A percentile compares a stretch with the other conserved stretches of the same genome.
Evolutionary conservation across 2,797 vertebrate genomes (phyloP).

Genomic region (Podarcis lilfordi): DNA sequence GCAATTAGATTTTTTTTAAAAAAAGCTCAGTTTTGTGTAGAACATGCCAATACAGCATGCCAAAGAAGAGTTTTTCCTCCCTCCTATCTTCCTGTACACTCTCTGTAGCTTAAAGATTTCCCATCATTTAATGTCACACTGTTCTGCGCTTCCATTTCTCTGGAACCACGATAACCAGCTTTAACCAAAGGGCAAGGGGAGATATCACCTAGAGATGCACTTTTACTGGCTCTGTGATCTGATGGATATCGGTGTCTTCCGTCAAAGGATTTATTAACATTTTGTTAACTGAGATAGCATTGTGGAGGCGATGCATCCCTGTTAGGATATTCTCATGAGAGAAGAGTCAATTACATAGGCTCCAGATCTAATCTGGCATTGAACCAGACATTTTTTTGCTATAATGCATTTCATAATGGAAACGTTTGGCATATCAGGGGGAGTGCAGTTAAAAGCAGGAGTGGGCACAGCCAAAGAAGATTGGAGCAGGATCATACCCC

Average conservation of each 20-base stretch:
- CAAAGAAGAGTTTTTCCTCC: neutral
- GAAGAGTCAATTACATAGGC: neutral
- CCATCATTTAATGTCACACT: constrained; percentile 25
- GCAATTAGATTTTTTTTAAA: neutral
- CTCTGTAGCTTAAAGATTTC: neutral
- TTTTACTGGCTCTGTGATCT: constrained; percentile 14
- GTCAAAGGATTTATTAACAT: neutral
- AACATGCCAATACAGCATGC: neutral
- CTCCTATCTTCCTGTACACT: neutral
- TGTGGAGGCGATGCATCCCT: neutral
- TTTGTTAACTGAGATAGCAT: neutral
- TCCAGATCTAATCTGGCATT: neutral
- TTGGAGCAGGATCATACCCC: neutral
- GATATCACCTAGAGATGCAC: neutral
- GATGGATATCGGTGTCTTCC: neutral
- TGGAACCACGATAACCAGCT: constrained; percentile 14
- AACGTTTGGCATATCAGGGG: neutral
- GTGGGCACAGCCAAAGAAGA: neutral
- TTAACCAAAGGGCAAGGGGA: constrained; percentile 9
- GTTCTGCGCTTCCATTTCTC: neutral
- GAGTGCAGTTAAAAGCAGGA: neutral
- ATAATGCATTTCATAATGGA: neutral
- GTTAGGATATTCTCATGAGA: neutral
- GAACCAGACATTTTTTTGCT: neutral
- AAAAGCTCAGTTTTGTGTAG: neutral